A percentile compares a stretch with the other conserved stretches of the same genome.
These are phyloP conservation scores for Lateolabrax maculatus DNA, from an alignment of 2,797 vertebrate genomes.

Conservation along the genomic window DNA sequence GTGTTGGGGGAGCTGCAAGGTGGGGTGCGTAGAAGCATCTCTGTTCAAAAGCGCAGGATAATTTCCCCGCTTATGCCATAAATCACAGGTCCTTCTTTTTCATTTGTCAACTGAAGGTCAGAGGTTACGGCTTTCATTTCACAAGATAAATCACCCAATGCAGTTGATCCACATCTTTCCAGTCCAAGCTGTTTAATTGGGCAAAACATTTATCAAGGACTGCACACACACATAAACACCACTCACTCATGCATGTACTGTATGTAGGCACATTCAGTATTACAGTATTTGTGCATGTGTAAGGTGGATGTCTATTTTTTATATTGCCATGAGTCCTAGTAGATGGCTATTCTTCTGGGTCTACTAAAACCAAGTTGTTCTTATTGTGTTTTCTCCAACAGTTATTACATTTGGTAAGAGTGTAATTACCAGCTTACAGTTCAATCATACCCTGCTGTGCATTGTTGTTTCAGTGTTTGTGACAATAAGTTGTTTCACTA, in stretches of 20 bases:
- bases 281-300: not conserved
- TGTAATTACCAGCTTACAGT: conserved; percentile 34
- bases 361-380: conserved; percentile 6
- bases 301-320: conserved; percentile 2
- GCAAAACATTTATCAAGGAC: conserved; percentile 50
- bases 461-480: conserved; percentile 15
- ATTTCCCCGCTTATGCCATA: conserved; percentile 58
- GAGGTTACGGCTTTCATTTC: conserved; percentile 70
- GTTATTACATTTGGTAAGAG: conserved; percentile 23
- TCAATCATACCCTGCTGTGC: conserved; percentile 16
- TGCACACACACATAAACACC: conserved; percentile 1
- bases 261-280: too few species aligned
- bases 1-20: conserved; percentile 53
- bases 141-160: conserved; percentile 59
- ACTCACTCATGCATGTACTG: not conserved
- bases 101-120: conserved; percentile 66
- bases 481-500: conserved; percentile 6
- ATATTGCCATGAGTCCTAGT: not conserved
- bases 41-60: conserved; percentile 52
- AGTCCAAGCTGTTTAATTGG: conserved; percentile 53
- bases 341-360: conserved; percentile 16
- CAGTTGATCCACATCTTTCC: conserved; percentile 37
- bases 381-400: conserved; percentile 30
- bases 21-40: conserved; percentile 52
- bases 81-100: conserved; percentile 64